These are phyloP conservation scores for Cryptomyrus ogoouensis DNA, from an alignment of 2,113 vertebrate species.

Conservation along the genomic window DNA sequence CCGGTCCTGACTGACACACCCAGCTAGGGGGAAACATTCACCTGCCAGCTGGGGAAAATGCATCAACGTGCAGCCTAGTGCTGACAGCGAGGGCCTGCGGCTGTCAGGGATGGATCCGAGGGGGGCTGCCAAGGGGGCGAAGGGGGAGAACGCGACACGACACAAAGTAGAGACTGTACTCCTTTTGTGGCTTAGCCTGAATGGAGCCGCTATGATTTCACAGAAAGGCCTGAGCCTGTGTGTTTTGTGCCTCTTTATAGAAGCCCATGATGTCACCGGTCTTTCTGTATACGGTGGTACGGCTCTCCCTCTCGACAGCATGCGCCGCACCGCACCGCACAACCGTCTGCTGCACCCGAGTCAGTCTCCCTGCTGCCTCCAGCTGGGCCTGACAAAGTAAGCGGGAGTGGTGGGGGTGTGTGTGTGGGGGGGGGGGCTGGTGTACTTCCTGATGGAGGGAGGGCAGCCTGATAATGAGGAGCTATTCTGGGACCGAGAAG, in stretches of 20 bases:
- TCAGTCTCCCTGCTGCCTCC: not conserved
- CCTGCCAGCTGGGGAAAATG: not conserved
- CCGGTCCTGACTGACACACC: not conserved
- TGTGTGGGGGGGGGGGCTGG: not conserved
- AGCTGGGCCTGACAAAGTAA: not conserved
- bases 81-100: not conserved
- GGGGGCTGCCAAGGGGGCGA: not conserved
- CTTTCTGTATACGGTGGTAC: not conserved
- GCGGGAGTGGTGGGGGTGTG: not conserved
- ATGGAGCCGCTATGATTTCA: constrained; percentile 15
- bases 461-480: constrained; percentile 9
- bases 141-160: not conserved
- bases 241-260: not conserved
- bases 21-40: not conserved
- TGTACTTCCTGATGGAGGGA: constrained; percentile 11
- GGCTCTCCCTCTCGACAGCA: not conserved
- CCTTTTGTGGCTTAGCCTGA: constrained; percentile 3
- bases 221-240: not conserved
- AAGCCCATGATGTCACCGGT: not conserved
- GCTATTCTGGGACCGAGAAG: constrained; percentile 24
- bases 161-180: not conserved
- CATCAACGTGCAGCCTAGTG: not conserved
- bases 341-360: not conserved
- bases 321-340: not conserved
- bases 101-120: not conserved